Evolutionary conservation across 2,888 invertebrate genomes (phyloP).

Genomic region (Aphidoletes aphidimyza): DNA sequence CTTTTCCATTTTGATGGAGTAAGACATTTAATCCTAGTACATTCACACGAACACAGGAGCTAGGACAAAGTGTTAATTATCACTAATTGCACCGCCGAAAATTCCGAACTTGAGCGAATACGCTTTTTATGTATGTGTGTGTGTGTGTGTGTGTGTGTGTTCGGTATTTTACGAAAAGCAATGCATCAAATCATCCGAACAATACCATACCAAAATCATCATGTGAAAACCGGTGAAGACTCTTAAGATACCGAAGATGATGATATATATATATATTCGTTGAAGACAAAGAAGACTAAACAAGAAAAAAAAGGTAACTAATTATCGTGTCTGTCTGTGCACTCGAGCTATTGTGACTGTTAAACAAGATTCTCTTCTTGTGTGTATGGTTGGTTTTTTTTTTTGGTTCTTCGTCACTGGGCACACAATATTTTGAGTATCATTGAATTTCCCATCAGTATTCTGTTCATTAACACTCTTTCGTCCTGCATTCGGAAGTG

Average conservation of each 20-base stretch:
- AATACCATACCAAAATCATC: neutral
- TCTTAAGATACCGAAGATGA: neutral
- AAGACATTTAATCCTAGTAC: neutral
- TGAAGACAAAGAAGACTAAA: neutral
- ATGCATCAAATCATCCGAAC: slow-evolving; percentile 15
- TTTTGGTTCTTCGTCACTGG: too few relatives aligned
- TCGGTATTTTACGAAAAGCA: neutral
- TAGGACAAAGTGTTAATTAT: slow-evolving; percentile 13
- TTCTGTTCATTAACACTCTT: neutral
- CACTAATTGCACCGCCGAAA: slow-evolving; percentile 29
- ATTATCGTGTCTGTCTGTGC: slow-evolving; percentile 9
- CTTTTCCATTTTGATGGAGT: neutral
- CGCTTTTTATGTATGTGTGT: too few relatives aligned
- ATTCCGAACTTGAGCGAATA: neutral
- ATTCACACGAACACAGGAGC: neutral
- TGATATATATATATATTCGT: too few relatives aligned
- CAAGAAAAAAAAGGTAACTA: neutral
- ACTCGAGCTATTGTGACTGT: neutral
- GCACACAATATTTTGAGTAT: neutral
- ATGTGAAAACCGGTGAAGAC: neutral
- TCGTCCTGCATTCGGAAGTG: neutral
- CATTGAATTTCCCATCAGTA: slow-evolving; percentile 13
- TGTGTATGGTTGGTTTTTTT: too few relatives aligned
- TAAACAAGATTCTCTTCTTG: too few relatives aligned
- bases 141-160: neutral